Evolutionary conservation across 2,888 invertebrate species (phyloP).

Genomic region (Tetanocera ferruginea): DNA sequence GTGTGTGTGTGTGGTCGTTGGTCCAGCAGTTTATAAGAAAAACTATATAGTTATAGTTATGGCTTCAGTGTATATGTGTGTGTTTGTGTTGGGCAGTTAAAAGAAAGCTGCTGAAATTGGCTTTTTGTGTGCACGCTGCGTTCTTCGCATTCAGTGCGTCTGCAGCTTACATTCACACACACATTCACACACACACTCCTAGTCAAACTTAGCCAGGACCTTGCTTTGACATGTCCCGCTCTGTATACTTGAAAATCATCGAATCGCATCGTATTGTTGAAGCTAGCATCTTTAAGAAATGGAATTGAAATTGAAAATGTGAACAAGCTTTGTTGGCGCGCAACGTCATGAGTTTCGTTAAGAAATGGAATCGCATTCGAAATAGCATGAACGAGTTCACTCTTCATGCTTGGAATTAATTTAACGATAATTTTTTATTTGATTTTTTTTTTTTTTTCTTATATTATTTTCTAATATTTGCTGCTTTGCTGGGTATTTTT

Average conservation of each 20-base stretch:
- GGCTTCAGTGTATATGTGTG: background rate
- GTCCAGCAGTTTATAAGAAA: background rate
- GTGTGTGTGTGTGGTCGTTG: background rate
- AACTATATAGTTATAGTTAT: background rate
- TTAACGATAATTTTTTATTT: constrained; percentile 20
- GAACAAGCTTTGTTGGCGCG: background rate
- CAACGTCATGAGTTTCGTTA: background rate
- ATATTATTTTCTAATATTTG: too few relatives aligned
- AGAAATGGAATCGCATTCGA: background rate
- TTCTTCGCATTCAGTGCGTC: background rate
- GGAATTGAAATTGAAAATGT: constrained; percentile 25
- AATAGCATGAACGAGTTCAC: constrained; percentile 14
- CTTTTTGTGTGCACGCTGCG: background rate
- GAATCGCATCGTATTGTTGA: background rate
- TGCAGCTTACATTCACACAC: background rate
- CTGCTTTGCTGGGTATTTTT: background rate
- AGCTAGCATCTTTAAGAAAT: background rate
- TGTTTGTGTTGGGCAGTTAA: background rate
- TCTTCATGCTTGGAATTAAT: constrained; percentile 32
- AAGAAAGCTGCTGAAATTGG: constrained; percentile 15
- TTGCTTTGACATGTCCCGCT: constrained; percentile 10
- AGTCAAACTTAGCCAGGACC: background rate
- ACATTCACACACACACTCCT: background rate
- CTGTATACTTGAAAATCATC: background rate
- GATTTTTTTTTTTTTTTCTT: background rate